Evolutionary conservation across 2,888 invertebrate genomes (phyloP).

Genomic region (Andricus quercusramuli): DNA sequence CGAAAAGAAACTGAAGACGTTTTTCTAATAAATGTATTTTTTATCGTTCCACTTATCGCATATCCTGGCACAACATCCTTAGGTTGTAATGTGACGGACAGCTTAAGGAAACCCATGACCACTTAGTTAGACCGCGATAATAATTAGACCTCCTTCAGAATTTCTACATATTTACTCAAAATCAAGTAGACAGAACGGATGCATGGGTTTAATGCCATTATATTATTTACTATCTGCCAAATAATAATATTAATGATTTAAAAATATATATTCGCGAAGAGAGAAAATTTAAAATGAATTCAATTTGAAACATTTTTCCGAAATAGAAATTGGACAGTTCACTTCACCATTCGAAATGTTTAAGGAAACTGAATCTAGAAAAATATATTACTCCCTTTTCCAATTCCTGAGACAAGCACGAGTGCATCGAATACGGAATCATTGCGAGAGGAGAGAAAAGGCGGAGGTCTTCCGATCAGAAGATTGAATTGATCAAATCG

Average conservation of each 20-base stretch:
- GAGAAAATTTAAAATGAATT: not conserved
- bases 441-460: constrained; percentile 12
- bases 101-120: constrained; percentile 73
- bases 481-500: constrained; percentile 36
- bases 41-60: constrained; percentile 63
- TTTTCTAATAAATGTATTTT: constrained; percentile 43
- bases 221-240: not conserved
- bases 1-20: constrained; percentile 12
- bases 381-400: not conserved
- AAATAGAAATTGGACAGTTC: no score
- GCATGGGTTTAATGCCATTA: not conserved
- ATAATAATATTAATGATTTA: not conserved
- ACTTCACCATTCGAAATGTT: not conserved
- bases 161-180: constrained; percentile 14
- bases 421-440: constrained; percentile 22
- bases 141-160: constrained; percentile 37
- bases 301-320: no score
- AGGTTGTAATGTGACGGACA: constrained; percentile 56
- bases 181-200: not conserved
- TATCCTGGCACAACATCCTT: constrained; percentile 75
- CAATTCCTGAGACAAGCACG: constrained; percentile 13
- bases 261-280: not conserved
- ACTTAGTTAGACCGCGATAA: constrained; percentile 73
- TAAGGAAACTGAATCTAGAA: not conserved
- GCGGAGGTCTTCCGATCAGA: not conserved